phyloP scores from a whole-genome alignment of 2,113 vertebrate species.

The Petroica traversi region DNA sequence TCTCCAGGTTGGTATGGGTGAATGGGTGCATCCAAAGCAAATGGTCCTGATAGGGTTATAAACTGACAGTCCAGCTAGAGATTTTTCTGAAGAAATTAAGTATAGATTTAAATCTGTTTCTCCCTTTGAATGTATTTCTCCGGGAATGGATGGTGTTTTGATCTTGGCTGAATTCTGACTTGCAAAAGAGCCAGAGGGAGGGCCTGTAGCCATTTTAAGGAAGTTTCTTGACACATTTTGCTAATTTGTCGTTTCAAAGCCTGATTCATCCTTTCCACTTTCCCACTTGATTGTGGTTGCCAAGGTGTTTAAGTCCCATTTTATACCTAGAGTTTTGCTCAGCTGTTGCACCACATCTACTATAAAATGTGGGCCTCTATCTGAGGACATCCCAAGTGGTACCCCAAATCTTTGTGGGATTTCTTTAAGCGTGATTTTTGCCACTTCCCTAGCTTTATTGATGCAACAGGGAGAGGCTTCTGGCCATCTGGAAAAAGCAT shows the following conservation, averaged over 20 bases:
- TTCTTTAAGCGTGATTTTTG: not conserved
- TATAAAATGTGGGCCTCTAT: not conserved
- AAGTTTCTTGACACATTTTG: not conserved
- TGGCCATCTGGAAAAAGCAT: not conserved
- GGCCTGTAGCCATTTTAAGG: not conserved
- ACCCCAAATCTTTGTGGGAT: not conserved
- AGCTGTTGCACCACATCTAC: not conserved
- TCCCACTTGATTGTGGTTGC: rapidly evolving
- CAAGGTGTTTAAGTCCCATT: not conserved
- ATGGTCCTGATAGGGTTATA: not conserved
- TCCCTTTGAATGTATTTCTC: not conserved
- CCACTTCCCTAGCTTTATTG: not conserved
- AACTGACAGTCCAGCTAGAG: not conserved
- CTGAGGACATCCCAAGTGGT: not conserved
- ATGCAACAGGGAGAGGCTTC: not conserved
- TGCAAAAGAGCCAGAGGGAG: not conserved
- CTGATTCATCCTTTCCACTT: not conserved
- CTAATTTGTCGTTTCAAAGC: not conserved
- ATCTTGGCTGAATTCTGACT: not conserved
- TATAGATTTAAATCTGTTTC: not conserved
- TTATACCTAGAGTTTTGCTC: not conserved
- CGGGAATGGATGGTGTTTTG: not conserved
- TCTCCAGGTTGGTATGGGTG: not conserved
- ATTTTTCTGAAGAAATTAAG: not conserved
- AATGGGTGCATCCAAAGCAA: not conserved